Evolutionary conservation across 1,140 invertebrate genomes (phyloP).

Genomic region (Drosophila yakuba): DNA sequence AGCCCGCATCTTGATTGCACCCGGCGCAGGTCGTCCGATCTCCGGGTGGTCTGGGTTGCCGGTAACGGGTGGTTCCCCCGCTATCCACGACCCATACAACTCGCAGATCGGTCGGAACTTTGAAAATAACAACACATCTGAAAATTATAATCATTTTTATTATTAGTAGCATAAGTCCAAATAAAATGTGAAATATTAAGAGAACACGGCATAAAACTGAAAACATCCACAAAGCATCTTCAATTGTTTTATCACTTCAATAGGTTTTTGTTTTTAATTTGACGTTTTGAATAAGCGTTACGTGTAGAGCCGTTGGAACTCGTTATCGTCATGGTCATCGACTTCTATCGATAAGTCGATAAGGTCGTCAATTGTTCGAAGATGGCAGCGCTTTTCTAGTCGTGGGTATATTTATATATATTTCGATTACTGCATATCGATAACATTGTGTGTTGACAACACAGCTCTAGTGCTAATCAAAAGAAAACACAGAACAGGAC

Average conservation of each 20-base stretch:
- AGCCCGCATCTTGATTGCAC: conserved; percentile 57
- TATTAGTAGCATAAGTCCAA: conserved; percentile 74
- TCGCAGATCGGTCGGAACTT: conserved; percentile 25
- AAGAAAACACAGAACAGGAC: conserved; percentile 24
- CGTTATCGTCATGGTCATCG: background rate
- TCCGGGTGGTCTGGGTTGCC: conserved; percentile 11
- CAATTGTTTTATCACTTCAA: conserved; percentile 10
- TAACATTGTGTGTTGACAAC: background rate
- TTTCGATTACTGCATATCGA: background rate
- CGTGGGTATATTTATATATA: background rate
- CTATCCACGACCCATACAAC: background rate
- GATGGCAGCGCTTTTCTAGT: background rate
- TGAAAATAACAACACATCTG: conserved; percentile 57
- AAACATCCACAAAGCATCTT: conserved; percentile 7
- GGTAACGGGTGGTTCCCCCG: conserved; percentile 3
- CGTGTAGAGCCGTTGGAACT: background rate
- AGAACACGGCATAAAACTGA: conserved; percentile 53
- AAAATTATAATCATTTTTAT: conserved; percentile 82
- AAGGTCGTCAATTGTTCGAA: background rate
- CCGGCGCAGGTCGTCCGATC: conserved; percentile 6
- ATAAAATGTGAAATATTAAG: conserved; percentile 82
- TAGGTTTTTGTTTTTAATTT: background rate
- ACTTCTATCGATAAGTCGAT: background rate
- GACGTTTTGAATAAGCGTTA: background rate
- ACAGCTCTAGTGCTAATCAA: conserved; percentile 18